These are phyloP conservation scores for Spodoptera litura DNA, from an alignment of 1,140 invertebrate species.

Conservation along the genomic window DNA sequence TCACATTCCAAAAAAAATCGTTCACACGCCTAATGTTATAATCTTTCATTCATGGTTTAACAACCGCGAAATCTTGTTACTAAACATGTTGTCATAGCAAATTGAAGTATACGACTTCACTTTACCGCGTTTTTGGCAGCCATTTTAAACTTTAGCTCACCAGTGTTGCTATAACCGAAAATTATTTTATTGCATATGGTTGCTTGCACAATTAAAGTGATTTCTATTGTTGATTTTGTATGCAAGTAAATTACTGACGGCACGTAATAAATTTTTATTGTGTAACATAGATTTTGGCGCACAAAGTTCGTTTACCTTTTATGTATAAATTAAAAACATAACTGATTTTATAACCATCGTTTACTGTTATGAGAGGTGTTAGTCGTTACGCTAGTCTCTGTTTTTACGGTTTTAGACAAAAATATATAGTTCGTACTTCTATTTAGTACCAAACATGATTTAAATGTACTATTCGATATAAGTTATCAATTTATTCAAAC, in stretches of 20 bases:
- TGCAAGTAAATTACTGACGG: constrained; percentile 34
- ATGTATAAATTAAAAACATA: constrained; percentile 38
- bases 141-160: constrained; percentile 53
- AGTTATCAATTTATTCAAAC: constrained; percentile 27
- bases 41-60: constrained; percentile 64
- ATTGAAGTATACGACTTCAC: constrained; percentile 46
- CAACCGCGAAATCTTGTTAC: constrained; percentile 65
- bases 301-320: constrained; percentile 39
- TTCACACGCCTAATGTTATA: constrained; percentile 74
- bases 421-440: neutral
- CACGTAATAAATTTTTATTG: constrained; percentile 40
- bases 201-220: constrained; percentile 32
- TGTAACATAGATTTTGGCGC: constrained; percentile 25
- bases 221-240: constrained; percentile 34
- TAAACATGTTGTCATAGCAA: constrained; percentile 64
- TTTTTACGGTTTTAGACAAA: constrained; percentile 3
- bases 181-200: constrained; percentile 10
- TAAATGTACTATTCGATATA: neutral
- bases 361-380: constrained; percentile 30
- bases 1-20: constrained; percentile 64
- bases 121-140: constrained; percentile 4
- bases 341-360: constrained; percentile 29
- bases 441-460: neutral
- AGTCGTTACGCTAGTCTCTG: constrained; percentile 7
- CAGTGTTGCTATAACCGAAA: constrained; percentile 22